Evolutionary conservation across 2,113 vertebrate genomes (phyloP), one percentile per base, ranked within the genome.

Genomic region (Crypturellus undulatus): DNA sequence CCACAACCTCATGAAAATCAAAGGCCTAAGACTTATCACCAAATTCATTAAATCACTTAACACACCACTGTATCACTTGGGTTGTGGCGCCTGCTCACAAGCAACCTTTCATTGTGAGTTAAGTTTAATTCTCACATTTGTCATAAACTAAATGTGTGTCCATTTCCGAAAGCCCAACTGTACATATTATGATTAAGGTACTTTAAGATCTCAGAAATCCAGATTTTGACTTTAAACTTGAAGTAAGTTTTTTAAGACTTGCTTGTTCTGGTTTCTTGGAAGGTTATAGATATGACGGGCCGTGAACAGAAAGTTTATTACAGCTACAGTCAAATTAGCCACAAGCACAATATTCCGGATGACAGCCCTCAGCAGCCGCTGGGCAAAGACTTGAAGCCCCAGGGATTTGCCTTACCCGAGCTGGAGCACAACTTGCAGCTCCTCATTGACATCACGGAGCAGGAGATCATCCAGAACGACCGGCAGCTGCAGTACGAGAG

Each of bases 201-300:
- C 32, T 52, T 45, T 20, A 34, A 52, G 90, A 36, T 47, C 8
- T 65, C 42, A 32, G 28, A 58, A 58, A 58, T 58, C 28, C 54
- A 19, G 20, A 18, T 12, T 65, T 60, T 34, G 40, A 17, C 0
- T 51, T 24, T 7, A 60, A 79, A 60, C 8, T 8, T 0, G 4
- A 26, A 21, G 7, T n/a, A 13, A 5, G 8, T 59, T 51, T 24
- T 67, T 32, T 32, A 7, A 43, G 42, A n/a, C 9, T 1, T 2
- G 1, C 16, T 59, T 25, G 8, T 36, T 45, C 12, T 58, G 32
- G 5, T 71, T 59, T 62, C 4, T 70, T 40, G 86, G 38, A 65
- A 99, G 99, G 99, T 99, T 56, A 99, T 99, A 5, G 99, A 99
- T 97, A 99, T 99, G 99, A 99, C 99, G 0, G 99, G 99, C 84